A percentile compares a stretch with the other conserved stretches of the same genome.
Conservation (phyloP, 2,797 vertebrate genomes). For the Tinamus major region DNA sequence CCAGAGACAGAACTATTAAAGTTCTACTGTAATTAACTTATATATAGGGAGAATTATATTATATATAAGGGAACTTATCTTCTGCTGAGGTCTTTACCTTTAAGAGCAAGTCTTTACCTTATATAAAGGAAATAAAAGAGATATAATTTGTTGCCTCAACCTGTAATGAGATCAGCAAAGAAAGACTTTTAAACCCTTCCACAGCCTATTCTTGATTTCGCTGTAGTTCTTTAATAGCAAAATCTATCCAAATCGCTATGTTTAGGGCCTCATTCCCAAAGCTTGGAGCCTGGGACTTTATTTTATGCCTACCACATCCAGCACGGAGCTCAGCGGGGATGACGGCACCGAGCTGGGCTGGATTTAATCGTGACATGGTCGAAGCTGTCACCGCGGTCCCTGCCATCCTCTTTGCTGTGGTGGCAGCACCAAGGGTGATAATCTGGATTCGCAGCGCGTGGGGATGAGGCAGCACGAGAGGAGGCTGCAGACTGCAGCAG, state of each 20-base stretch:
- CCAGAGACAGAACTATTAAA: neutral
- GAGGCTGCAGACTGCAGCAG: neutral
- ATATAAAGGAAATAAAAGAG: neutral
- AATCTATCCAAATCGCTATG: neutral
- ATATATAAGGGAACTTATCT: conserved; percentile 2
- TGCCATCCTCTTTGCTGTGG: neutral
- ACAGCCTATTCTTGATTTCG: neutral
- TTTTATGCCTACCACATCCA: neutral
- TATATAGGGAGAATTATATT: neutral
- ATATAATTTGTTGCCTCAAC: conserved; percentile 33
- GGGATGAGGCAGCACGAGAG: neutral
- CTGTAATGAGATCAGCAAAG: conserved; percentile 14
- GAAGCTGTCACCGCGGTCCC: neutral
- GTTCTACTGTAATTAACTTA: conserved; percentile 19
- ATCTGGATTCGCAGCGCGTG: neutral
- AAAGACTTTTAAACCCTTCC: neutral
- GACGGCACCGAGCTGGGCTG: neutral
- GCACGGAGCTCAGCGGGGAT: neutral
- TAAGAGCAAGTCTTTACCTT: conserved; percentile 23
- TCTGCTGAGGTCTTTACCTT: conserved; percentile 19
- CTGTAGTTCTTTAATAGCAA: neutral
- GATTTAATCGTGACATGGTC: neutral
- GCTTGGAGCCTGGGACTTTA: neutral
- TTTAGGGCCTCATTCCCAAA: no score
- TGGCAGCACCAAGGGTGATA: neutral